Conservation (phyloP, 1,140 invertebrate species). For the Babylonia areolata region DNA sequence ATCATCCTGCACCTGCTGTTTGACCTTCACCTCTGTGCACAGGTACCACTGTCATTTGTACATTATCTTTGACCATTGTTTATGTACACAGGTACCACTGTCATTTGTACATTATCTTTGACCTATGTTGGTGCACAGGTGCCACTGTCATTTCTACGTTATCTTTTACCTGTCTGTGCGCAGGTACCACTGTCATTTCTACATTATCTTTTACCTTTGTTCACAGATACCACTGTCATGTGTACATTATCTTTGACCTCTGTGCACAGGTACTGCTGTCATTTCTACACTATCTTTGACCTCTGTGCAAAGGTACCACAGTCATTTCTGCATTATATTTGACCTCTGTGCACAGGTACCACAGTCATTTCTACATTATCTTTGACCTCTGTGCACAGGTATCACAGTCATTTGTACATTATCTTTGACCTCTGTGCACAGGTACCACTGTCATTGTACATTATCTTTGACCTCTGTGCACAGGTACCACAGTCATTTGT, state of each 20-base stretch:
- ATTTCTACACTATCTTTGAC: background rate
- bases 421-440: too few relatives aligned
- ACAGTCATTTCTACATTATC: too few relatives aligned
- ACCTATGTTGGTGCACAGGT: background rate
- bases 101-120: background rate
- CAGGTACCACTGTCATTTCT: background rate
- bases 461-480: background rate
- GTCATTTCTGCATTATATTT: too few relatives aligned
- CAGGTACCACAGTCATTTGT: background rate
- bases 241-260: background rate
- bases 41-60: background rate
- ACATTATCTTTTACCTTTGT: background rate
- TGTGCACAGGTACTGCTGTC: background rate
- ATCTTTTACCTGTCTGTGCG: background rate
- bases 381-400: too few relatives aligned
- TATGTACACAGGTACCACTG: background rate
- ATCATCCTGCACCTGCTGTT: conserved; percentile 17
- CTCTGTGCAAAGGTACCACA: too few relatives aligned
- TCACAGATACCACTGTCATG: background rate
- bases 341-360: too few relatives aligned
- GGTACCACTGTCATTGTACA: background rate
- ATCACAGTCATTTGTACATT: background rate
- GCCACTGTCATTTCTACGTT: background rate
- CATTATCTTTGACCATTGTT: background rate
- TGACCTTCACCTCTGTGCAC: conserved; percentile 1